A percentile compares a stretch with the other conserved stretches of the same genome.
Conservation (phyloP, 2,797 vertebrate species). For the Chloroceryle inda region DNA sequence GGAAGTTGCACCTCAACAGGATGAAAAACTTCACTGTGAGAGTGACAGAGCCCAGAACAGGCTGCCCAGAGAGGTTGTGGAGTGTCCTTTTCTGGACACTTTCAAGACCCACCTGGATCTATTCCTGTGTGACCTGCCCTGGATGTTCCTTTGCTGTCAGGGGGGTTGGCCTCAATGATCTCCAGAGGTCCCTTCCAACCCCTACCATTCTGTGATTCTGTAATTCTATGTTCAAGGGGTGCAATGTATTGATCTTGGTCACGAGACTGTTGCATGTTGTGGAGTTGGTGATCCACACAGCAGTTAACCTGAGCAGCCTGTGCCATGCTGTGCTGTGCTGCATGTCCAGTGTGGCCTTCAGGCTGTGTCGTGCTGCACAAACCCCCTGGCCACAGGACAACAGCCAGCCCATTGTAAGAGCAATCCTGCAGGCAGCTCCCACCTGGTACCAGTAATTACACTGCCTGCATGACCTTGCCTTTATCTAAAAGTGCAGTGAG, state of each 20-base stretch:
- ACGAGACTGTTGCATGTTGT: accelerated
- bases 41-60: no score
- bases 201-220: no score
- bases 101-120: no score
- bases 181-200: no score
- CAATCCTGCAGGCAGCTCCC: neutral
- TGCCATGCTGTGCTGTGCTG: neutral
- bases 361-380: neutral
- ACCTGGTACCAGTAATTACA: neutral
- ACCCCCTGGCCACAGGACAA: neutral
- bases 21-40: no score
- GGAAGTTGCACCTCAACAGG: no score
- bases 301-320: neutral
- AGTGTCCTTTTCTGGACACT: no score
- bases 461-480: neutral
- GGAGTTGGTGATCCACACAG: neutral
- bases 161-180: no score
- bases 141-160: no score
- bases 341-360: neutral
- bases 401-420: neutral
- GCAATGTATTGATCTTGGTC: neutral
- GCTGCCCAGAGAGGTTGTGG: no score
- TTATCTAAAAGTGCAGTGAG: neutral
- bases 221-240: neutral
- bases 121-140: no score